Evolutionary conservation across 2,113 vertebrate species (phyloP), one percentile per base, ranked within the genome.

Genomic region (Hippotragus niger): DNA sequence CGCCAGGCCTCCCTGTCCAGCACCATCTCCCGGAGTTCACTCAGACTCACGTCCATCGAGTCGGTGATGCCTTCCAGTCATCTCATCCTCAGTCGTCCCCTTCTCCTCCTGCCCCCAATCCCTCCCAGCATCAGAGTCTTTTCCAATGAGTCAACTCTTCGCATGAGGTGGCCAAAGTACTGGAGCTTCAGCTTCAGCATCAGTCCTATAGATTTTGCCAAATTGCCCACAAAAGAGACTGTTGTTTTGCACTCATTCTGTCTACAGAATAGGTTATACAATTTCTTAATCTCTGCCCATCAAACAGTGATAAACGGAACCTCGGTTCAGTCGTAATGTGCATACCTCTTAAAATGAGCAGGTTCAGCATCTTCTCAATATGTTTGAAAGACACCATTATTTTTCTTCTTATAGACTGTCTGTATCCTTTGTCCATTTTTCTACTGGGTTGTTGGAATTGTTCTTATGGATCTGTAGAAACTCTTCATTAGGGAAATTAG

Each of bases 401-500:
- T 60, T 87, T 47, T 55, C n/a, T 76, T 89, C 58, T 31, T 88
- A 0, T 14, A 80, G 31, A 55, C 1, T 80, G 60, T 23, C 82
- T 53, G 11, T 17, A 52, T 50, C n/a, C 23, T 95, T 62, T 76
- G 83, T 57, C 47, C 36, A 67, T 60, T 50, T 86, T 81, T 40
- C 67, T 87, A 58, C 45, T 80, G 55, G 33, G 12, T 40, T 85
- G 12, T 40, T 40, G 31, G 13, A 43, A n/a, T 27, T 94, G 62
- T 94, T 76, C 84, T 92, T 36, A 47, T 9, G 31, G 9, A 58
- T 36, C 12, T 91, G 27, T 5, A 83, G 83, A 47, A 52, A 45
- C 29, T 87, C 27, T 87, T 94, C 55, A 80, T 43, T 83, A 78
- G 31, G 8, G 52, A 96, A 86, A 78, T 29, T 8, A 83, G 50